phyloP scores from a whole-genome alignment of 92 coral and sea anemone genomes.

The Zoanthus sociatus region DNA sequence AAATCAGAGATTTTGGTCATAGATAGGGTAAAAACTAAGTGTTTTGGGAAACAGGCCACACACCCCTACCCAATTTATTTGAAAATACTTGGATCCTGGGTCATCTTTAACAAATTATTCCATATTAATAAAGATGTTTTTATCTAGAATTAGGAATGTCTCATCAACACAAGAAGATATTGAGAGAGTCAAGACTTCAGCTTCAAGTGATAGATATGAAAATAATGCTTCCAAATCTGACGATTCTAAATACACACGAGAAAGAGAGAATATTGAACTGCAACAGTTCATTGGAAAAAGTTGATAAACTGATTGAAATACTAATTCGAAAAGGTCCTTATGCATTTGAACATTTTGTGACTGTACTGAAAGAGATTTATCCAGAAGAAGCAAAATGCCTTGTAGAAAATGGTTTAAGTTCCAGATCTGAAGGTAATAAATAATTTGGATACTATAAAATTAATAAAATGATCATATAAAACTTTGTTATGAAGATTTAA shows the following conservation, averaged over 20 bases:
- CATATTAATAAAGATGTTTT: too few species aligned
- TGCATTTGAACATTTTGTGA: constrained; percentile 21
- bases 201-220: background rate
- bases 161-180: constrained; percentile 4
- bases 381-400: constrained; percentile 5
- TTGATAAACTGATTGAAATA: constrained; percentile 10
- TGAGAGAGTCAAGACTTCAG: constrained; percentile 27
- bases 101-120: too few species aligned
- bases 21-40: too few species aligned
- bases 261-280: constrained; percentile 8
- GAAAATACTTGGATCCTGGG: too few species aligned
- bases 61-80: too few species aligned
- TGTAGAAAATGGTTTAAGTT: background rate
- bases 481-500: too few species aligned
- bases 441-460: too few species aligned
- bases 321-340: constrained; percentile 33
- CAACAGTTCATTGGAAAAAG: constrained; percentile 6
- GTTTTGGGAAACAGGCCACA: too few species aligned
- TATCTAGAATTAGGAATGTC: constrained; percentile 29
- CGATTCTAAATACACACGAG: constrained; percentile 8
- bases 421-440: too few species aligned
- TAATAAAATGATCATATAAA: too few species aligned
- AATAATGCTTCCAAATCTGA: constrained; percentile 7
- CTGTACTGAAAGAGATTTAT: background rate
- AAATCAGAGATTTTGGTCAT: too few species aligned